Percentiles rank a stretch among this genome's conserved stretches.
phyloP scores from a whole-genome alignment of 2,888 invertebrate species.

The Cordilura impudica region DNA sequence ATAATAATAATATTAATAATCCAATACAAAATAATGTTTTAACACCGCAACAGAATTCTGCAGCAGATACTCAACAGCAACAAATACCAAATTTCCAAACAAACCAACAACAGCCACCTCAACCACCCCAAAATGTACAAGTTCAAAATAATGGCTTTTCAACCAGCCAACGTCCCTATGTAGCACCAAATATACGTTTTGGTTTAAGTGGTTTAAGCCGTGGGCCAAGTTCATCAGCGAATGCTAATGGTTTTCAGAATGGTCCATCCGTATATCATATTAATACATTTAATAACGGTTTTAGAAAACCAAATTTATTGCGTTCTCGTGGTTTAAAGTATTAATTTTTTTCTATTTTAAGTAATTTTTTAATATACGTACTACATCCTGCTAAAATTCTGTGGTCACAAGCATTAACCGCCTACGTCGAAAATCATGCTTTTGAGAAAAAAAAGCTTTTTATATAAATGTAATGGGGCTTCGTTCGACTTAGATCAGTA shows the following conservation, averaged over 20 bases:
- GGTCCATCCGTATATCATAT: slow-evolving; percentile 65
- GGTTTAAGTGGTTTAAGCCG: slow-evolving; percentile 67
- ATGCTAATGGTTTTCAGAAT: slow-evolving; percentile 56
- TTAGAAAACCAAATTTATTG: slow-evolving; percentile 67
- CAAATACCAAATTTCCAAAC: slow-evolving; percentile 61
- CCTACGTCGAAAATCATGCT: no score
- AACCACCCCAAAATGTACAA: slow-evolving; percentile 30
- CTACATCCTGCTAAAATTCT: no score
- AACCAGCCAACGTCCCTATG: slow-evolving; percentile 76
- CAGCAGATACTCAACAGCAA: slow-evolving; percentile 37
- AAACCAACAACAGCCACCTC: slow-evolving; percentile 51
- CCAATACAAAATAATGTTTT: slow-evolving; percentile 31
- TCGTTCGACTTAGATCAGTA: no score
- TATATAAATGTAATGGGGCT: no score
- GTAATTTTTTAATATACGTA: not conserved
- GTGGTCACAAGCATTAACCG: no score
- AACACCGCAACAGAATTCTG: slow-evolving; percentile 21
- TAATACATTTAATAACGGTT: slow-evolving; percentile 63
- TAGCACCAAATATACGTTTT: slow-evolving; percentile 74
- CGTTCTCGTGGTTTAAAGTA: slow-evolving; percentile 76
- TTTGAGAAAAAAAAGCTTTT: no score
- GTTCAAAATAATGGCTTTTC: slow-evolving; percentile 46
- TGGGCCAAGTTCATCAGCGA: slow-evolving; percentile 63
- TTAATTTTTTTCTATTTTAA: slow-evolving; percentile 60
- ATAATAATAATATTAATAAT: slow-evolving; percentile 35